Evolutionary conservation across 2,797 vertebrate genomes (phyloP).

Genomic region (Anguilla obscura): DNA sequence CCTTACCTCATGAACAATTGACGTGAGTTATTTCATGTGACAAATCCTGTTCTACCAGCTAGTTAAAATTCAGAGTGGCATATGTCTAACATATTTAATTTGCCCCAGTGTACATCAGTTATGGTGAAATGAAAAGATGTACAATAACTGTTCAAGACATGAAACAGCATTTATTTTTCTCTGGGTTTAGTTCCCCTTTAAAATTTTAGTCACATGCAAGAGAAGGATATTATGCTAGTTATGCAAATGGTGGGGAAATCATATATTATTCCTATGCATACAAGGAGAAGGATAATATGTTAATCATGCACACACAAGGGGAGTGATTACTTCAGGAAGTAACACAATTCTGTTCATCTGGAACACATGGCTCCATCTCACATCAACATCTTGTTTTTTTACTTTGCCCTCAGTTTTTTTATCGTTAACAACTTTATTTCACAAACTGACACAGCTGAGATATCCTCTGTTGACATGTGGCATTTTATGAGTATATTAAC

Average conservation of each 20-base stretch:
- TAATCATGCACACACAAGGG: slow-evolving; percentile 2
- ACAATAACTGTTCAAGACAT: not conserved
- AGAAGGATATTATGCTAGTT: not conserved
- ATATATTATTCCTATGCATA: not conserved
- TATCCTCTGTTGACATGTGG: not conserved
- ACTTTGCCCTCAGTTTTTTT: not conserved
- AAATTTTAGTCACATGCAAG: not conserved
- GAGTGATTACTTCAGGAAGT: not conserved
- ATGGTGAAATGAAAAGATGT: not conserved
- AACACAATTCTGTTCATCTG: not conserved
- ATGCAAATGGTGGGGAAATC: not conserved
- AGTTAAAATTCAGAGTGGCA: not conserved
- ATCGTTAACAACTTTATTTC: not conserved
- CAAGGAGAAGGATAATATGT: not conserved
- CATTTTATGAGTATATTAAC: not conserved
- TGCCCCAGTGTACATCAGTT: not conserved
- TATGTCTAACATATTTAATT: not conserved
- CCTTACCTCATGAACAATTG: not conserved
- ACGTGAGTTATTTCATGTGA: not conserved
- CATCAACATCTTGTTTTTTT: not conserved
- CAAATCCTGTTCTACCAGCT: not conserved
- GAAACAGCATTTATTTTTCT: not conserved
- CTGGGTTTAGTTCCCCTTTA: not conserved
- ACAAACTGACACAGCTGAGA: not conserved
- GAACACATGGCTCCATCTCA: not conserved